phyloP scores from a whole-genome alignment of 2,888 invertebrate species.

The Drosophila melanocephala region DNA sequence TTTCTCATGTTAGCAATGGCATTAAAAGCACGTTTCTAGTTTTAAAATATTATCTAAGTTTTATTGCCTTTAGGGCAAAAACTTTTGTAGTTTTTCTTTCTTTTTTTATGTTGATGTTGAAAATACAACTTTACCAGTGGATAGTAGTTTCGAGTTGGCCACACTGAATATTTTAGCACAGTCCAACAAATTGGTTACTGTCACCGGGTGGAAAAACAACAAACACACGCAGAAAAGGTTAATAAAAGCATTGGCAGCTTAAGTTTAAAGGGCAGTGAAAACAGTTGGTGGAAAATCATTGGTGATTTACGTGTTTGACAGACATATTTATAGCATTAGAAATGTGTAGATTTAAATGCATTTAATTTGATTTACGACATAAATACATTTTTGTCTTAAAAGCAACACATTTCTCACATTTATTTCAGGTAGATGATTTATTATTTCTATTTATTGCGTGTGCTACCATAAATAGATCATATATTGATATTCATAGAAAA shows the following conservation, averaged over 20 bases:
- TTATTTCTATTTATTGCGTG: neutral
- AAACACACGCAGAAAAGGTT: neutral
- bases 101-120: constrained; percentile 36
- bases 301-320: neutral
- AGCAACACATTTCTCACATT: neutral
- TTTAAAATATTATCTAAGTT: constrained; percentile 24
- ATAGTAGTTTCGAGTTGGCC: constrained; percentile 25
- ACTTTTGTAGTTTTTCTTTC: constrained; percentile 30
- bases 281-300: neutral
- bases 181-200: constrained; percentile 55
- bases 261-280: neutral
- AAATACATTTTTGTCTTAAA: neutral
- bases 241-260: neutral
- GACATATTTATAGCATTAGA: neutral
- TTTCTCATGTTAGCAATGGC: neutral
- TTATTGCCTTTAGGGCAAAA: constrained; percentile 10
- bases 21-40: neutral
- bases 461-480: neutral
- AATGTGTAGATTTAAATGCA: neutral
- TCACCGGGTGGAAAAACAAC: constrained; percentile 35
- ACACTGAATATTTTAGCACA: constrained; percentile 31
- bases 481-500: neutral
- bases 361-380: neutral
- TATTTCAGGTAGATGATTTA: neutral
- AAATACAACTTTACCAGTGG: constrained; percentile 49